Evolutionary conservation across 2,113 vertebrate genomes (phyloP).

Genomic region (Poeciliopsis retropinna): DNA sequence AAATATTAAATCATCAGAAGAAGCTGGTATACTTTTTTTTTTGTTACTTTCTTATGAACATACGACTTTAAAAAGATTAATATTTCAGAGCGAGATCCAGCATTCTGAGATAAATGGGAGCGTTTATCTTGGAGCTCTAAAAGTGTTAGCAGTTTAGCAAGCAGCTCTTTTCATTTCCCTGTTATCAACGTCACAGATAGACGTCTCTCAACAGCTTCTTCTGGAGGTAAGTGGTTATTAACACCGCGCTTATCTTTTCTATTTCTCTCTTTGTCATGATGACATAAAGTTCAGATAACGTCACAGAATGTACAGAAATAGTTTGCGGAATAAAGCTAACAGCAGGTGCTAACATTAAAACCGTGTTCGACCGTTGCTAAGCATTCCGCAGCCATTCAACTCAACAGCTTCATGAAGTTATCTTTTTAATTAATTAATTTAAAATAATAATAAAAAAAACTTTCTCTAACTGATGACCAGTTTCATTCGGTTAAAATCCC

Average conservation of each 20-base stretch:
- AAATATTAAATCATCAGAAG: too few relatives aligned
- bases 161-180: neutral
- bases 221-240: neutral
- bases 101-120: neutral
- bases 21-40: too few relatives aligned
- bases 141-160: conserved; percentile 5
- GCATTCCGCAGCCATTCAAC: neutral
- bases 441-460: too few relatives aligned
- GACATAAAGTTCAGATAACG: neutral
- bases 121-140: neutral
- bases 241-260: too few relatives aligned
- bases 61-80: too few relatives aligned
- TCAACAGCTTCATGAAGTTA: neutral
- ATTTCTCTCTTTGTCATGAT: neutral
- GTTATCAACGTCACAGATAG: neutral
- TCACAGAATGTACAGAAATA: too few relatives aligned
- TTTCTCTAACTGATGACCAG: too few relatives aligned
- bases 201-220: neutral
- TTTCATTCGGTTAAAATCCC: neutral
- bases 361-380: neutral
- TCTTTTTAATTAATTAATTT: neutral
- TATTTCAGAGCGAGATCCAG: too few relatives aligned
- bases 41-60: too few relatives aligned
- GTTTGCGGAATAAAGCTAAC: neutral
- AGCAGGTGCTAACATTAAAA: neutral